phyloP scores from a whole-genome alignment of 2,888 invertebrate species.

The Antheraea assamensis region DNA sequence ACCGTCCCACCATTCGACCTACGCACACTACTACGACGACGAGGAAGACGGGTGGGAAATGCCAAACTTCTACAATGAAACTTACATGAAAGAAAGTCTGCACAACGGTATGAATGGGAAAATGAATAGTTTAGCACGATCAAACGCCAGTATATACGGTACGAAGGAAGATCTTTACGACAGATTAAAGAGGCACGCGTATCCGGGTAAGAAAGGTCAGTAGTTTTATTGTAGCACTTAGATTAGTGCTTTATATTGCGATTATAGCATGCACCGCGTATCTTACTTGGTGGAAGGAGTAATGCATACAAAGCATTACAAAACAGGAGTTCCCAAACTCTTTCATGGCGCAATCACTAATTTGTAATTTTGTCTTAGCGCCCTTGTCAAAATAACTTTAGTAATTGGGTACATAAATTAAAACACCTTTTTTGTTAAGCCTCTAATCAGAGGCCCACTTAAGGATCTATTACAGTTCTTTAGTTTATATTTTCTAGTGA shows the following conservation, averaged over 20 bases:
- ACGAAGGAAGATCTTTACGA: constrained; percentile 98
- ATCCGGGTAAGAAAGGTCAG: constrained; percentile 96
- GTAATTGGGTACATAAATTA: too few species aligned
- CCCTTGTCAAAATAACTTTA: too few species aligned
- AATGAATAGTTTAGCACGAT: constrained; percentile 96
- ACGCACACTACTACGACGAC: constrained; percentile 97
- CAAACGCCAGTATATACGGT: constrained; percentile 96
- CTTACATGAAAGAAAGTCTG: constrained; percentile 96
- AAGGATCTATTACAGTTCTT: not conserved
- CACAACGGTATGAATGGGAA: constrained; percentile 93
- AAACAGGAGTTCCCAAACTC: too few species aligned
- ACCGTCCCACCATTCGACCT: constrained; percentile 96
- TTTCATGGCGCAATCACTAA: too few species aligned
- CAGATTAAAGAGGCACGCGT: constrained; percentile 96
- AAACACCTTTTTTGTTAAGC: too few species aligned
- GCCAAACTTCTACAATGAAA: constrained; percentile 98
- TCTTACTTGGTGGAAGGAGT: too few species aligned
- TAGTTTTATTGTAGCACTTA: constrained; percentile 68
- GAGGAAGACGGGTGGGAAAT: constrained; percentile 99
- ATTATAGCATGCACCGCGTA: not conserved
- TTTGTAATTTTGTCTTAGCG: too few species aligned
- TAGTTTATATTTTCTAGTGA: not conserved
- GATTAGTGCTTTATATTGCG: constrained; percentile 61
- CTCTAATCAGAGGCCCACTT: too few species aligned
- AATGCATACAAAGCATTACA: too few species aligned